Percentiles rank a stretch among this genome's conserved stretches.
Conservation (phyloP, 2,888 invertebrate species). For the Nephrotoma flavescens region DNA sequence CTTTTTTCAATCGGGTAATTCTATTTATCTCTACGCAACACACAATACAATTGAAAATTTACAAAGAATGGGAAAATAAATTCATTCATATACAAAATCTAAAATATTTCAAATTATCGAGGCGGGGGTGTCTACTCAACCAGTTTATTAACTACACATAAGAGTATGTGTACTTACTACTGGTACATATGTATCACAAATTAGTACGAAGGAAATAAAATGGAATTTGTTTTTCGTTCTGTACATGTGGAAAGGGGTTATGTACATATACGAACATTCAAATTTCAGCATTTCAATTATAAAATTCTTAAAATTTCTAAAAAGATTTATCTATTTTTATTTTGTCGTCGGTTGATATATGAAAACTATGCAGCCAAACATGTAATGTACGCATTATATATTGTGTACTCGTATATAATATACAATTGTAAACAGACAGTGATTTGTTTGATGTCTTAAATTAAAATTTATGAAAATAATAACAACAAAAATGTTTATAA, state of each 20-base stretch:
- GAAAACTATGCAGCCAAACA: background rate
- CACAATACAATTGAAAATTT: background rate
- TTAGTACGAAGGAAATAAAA: background rate
- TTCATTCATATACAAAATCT: background rate
- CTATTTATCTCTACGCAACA: background rate
- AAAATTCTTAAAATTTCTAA: background rate
- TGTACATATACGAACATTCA: background rate
- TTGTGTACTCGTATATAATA: background rate
- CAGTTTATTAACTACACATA: background rate
- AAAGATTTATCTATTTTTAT: background rate
- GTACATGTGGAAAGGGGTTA: background rate
- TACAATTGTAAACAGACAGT: background rate
- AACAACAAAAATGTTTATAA: background rate
- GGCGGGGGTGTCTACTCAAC: background rate
- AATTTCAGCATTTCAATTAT: background rate
- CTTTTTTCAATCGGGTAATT: background rate
- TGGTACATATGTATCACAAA: background rate
- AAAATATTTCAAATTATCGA: background rate
- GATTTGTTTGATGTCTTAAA: background rate
- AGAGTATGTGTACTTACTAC: background rate
- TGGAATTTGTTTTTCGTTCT: background rate
- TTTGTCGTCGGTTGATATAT: background rate
- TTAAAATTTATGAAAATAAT: background rate
- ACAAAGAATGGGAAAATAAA: background rate
- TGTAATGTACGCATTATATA: background rate